Base-by-base conservation (phyloP, 2,113 vertebrate genomes). In the Nothobranchius kuhntae region DNA sequence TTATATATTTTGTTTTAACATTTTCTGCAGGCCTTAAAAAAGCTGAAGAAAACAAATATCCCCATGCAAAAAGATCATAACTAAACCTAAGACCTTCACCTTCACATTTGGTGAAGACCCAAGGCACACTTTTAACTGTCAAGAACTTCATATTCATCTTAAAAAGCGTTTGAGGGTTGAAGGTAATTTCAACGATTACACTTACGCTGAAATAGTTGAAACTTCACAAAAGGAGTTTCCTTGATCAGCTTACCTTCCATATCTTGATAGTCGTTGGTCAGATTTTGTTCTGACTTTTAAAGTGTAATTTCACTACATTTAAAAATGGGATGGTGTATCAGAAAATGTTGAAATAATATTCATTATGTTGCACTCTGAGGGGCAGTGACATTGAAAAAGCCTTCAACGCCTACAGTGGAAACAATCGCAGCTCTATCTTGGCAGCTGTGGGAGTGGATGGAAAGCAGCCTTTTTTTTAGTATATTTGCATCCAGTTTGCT, bases 401-500 rank as follows among this genome's bases (percentile, higher is more conserved):
- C 75, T 36, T 38, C 1, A 59, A 75, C 61, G 68, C 81, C 73
- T 65, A 81, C 83, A 78, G 62, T 68, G 75, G 74, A 79, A 83
- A 86, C 73, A 87, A 85, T 60, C 47, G 57, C 65, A 15, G 68
- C 71, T 79, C 77, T 78, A 56, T 79, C 68, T 17, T 67, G 36
- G 57, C 30, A 55, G 50, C 62, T 76, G 82, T 77, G 62, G 76
- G 82, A 73, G 82, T 61, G 60, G 51, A 79, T 53, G 54, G 40
- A 68, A 68, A 63, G 74, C 61, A 17, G 58, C 45, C 68, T 65
- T 78, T 72, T 24, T 30, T 30, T 30, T 30, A 30, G 42, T n/a
- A 51, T 51, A 83, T 80, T 80, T 82, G 71, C 83, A 80, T 84
- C 53, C 61, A 75, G 62, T 84, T 81, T 69, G 77, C 24, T 66